These are phyloP conservation scores for Auanema freiburgensis DNA, from an alignment of 2,888 invertebrate species.

Conservation along the genomic window DNA sequence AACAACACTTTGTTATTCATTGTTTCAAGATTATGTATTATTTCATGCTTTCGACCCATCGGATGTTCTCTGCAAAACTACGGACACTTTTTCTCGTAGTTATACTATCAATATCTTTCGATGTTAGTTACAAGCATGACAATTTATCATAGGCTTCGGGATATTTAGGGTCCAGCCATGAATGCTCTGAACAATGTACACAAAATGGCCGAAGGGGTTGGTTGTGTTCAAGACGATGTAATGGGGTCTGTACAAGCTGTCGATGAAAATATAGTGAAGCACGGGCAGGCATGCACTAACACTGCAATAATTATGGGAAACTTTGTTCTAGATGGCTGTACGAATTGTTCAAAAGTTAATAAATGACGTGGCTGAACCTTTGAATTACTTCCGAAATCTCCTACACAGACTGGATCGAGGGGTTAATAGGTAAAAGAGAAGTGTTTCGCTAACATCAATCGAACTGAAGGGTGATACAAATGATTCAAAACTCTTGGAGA, in stretches of 20 bases:
- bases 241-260: slow-evolving; percentile 41
- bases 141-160: background rate
- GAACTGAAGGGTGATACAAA: slow-evolving; percentile 28
- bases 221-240: slow-evolving; percentile 50
- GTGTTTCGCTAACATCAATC: background rate
- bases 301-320: background rate
- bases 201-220: slow-evolving; percentile 45
- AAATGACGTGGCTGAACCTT: slow-evolving; percentile 30
- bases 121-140: slow-evolving; percentile 12
- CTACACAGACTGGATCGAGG: slow-evolving; percentile 28
- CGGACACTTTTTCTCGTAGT: slow-evolving; percentile 32
- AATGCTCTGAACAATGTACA: slow-evolving; percentile 50
- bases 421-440: slow-evolving; percentile 22
- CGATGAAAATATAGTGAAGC: slow-evolving; percentile 36
- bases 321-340: slow-evolving; percentile 10
- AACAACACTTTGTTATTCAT: background rate
- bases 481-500: slow-evolving; percentile 27
- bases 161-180: slow-evolving; percentile 46
- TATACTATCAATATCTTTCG: slow-evolving; percentile 35
- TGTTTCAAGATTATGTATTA: slow-evolving; percentile 28
- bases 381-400: slow-evolving; percentile 32
- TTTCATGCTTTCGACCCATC: slow-evolving; percentile 34
- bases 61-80: slow-evolving; percentile 34
- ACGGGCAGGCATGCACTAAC: slow-evolving; percentile 17
- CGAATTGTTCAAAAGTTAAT: slow-evolving; percentile 18